Percentiles rank a stretch among this genome's conserved stretches.
Evolutionary conservation across 2,888 invertebrate species (phyloP).

Genomic region (Leptura quadrifasciata): DNA sequence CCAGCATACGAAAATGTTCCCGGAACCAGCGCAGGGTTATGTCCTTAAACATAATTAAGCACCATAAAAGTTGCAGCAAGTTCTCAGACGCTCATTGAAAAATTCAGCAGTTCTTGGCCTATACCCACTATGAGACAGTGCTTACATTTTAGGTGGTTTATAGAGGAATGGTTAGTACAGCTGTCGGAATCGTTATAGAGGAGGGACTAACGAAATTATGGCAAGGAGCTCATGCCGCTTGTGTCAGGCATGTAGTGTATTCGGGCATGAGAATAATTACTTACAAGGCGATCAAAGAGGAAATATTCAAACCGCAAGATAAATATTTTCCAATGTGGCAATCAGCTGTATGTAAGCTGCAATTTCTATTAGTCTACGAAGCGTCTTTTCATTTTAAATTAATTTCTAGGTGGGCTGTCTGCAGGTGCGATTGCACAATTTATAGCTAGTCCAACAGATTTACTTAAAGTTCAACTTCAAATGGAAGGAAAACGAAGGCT

Average conservation of each 20-base stretch:
- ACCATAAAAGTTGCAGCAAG: too few relatives aligned
- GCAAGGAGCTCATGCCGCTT: conserved; percentile 92
- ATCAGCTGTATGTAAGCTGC: conserved; percentile 77
- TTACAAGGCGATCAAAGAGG: conserved; percentile 88
- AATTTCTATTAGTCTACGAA: background rate
- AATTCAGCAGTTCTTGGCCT: too few relatives aligned
- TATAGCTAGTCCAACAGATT: conserved; percentile 91
- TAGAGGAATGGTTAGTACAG: conserved; percentile 89
- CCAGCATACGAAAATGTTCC: too few relatives aligned
- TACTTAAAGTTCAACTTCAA: conserved; percentile 96
- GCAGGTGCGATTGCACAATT: conserved; percentile 93
- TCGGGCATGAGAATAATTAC: conserved; percentile 90
- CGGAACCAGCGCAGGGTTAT: too few relatives aligned
- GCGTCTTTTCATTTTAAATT: too few relatives aligned
- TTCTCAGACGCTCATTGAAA: too few relatives aligned
- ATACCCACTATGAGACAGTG: background rate
- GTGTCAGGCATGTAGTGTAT: conserved; percentile 90
- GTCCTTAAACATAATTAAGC: too few relatives aligned
- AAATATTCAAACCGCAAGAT: conserved; percentile 80
- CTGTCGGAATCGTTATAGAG: conserved; percentile 86
- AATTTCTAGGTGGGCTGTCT: conserved; percentile 86
- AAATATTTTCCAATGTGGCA: conserved; percentile 82
- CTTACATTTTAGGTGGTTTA: conserved; percentile 77
- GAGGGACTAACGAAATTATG: conserved; percentile 90
- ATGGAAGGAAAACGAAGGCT: conserved; percentile 90